Evolutionary conservation across 2,113 vertebrate genomes (phyloP), one percentile per base, ranked within the genome.

Genomic region (Cynocephalus volans): DNA sequence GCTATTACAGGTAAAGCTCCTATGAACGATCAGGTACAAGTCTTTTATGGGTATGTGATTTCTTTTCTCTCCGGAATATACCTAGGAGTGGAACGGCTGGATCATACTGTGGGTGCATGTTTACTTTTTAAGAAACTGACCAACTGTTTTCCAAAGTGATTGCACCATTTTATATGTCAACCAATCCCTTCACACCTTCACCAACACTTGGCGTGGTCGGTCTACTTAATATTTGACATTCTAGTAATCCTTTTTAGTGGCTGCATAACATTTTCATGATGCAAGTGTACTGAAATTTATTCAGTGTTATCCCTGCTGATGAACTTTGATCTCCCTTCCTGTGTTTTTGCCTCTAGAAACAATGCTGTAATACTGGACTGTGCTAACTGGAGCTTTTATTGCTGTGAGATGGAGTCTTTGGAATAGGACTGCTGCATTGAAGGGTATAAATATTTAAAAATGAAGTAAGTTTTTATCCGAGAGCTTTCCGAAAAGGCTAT

Each of bases 401-500:
- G 65, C 36, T 12, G 3, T 17, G 31, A 48, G 33, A n/a, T 24
- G 26, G 84, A n/a, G 13, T 67, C 1, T 79, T 60, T 67, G 89
- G 41, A 41, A 36, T 15, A 82, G 6, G n/a, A 48, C 12, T 0
- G 24, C 54, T 88, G 62, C 41, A 18, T 9, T 6, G 6, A 60
- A 69, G 11, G 13, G 4, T 14, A 58, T 92, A 82, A 72, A 83
- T 97, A 93, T 94, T 97, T 95, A 18, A 95, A 94, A 84, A 13
- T 11, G 15, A 67, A 80, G 58, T 92, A 60, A 33, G 45, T 96
- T 36, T 36, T 72, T 60, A 77, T 77, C 33, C 28, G 80, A 70
- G 52, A 90, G 67, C 79, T 60, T 60, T 82, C 28, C 31, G 3
- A 5, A 86, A 60, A 52, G 62, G 13, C 50, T 65, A 11, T 23